phyloP scores from a whole-genome alignment of 1,140 invertebrate species.

The Orussus abietinus region DNA sequence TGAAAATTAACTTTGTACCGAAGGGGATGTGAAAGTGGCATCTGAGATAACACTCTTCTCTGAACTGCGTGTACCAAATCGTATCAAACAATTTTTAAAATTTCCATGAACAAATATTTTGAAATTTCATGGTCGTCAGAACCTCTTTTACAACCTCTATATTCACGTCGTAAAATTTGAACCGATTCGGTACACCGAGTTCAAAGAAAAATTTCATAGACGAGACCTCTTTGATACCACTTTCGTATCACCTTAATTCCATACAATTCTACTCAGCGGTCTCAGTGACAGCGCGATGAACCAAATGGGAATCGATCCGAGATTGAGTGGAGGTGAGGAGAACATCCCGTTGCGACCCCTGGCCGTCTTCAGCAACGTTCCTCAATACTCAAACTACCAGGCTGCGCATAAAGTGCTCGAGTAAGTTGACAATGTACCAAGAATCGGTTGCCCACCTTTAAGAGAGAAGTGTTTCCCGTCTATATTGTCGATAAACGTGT shows the following conservation, averaged over 20 bases:
- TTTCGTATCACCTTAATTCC: no score
- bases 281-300: slow-evolving; percentile 44
- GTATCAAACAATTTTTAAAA: no score
- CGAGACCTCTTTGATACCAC: no score
- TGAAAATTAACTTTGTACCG: no score
- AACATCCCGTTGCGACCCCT: slow-evolving; percentile 74
- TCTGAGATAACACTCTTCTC: no score
- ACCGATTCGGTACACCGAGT: no score
- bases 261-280: no score
- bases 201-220: no score
- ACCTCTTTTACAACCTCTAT: slow-evolving; percentile 3
- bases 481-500: slow-evolving; percentile 26
- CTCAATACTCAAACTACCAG: slow-evolving; percentile 56
- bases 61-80: no score
- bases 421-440: slow-evolving; percentile 59
- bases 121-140: slow-evolving; percentile 4
- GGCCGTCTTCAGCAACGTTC: slow-evolving; percentile 65
- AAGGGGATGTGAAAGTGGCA: no score
- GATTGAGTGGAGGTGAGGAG: slow-evolving; percentile 58
- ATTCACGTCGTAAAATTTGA: no score
- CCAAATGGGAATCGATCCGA: slow-evolving; percentile 38
- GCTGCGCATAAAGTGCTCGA: slow-evolving; percentile 58
- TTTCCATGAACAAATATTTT: not conserved
- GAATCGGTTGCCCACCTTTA: no score
- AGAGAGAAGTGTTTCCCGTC: not conserved